Conservation (phyloP, 2,888 invertebrate species). For the Cistogaster globosa region DNA sequence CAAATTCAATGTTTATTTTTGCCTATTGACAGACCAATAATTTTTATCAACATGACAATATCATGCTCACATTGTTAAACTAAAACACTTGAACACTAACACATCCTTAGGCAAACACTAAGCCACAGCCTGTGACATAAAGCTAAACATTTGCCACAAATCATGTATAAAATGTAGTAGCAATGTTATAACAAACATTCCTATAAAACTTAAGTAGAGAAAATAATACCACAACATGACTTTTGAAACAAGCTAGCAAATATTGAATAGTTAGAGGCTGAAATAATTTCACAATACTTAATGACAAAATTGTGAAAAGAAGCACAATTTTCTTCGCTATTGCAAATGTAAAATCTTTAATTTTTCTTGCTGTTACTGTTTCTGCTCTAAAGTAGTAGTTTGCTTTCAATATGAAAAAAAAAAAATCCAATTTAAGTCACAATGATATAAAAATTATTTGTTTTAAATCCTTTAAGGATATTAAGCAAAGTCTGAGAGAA, state of each 20-base stretch:
- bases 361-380: too few relatives aligned
- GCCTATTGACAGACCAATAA: conserved; percentile 55
- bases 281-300: neutral
- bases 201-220: neutral
- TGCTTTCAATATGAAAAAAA: neutral
- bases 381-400: neutral
- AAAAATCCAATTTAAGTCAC: too few relatives aligned
- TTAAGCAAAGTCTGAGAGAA: too few relatives aligned
- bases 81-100: conserved; percentile 5
- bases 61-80: conserved; percentile 45
- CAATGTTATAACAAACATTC: conserved; percentile 30
- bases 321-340: conserved; percentile 14
- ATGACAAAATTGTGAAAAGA: conserved; percentile 28
- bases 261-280: conserved; percentile 16
- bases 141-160: conserved; percentile 41
- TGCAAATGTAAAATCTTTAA: conserved; percentile 32
- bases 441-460: too few relatives aligned
- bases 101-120: neutral
- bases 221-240: neutral
- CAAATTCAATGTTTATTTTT: conserved; percentile 38
- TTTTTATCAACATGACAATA: conserved; percentile 60
- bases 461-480: too few relatives aligned
- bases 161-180: conserved; percentile 50
- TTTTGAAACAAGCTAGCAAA: conserved; percentile 20
- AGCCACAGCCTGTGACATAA: neutral